Conservation (phyloP, 2,888 invertebrate species). For the Parascotia fuliginaria region DNA sequence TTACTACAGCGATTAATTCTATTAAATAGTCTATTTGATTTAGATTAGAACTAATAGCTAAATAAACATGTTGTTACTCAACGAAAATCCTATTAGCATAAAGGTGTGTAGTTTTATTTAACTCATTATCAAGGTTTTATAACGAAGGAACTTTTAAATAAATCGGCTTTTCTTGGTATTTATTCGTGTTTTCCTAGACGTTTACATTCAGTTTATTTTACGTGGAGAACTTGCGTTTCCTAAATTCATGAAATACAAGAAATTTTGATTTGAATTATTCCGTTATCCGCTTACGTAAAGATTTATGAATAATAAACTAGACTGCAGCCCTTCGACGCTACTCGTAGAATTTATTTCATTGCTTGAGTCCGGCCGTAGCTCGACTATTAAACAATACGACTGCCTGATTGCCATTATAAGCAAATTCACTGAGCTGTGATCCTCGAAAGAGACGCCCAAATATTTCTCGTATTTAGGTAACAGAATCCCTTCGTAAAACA, state of each 20-base stretch:
- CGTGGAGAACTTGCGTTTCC: slow-evolving; percentile 17
- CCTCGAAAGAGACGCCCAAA: slow-evolving; percentile 31
- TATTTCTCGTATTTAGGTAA: slow-evolving; percentile 29
- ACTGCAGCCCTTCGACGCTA: slow-evolving; percentile 38
- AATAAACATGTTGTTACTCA: slow-evolving; percentile 1
- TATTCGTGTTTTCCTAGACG: not conserved
- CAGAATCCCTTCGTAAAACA: slow-evolving; percentile 49
- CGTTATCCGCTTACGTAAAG: slow-evolving; percentile 44
- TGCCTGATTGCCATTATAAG: slow-evolving; percentile 40
- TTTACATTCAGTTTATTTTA: slow-evolving; percentile 9
- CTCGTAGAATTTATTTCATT: slow-evolving; percentile 39
- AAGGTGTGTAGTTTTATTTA: slow-evolving; percentile 8
- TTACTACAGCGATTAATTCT: too few species aligned
- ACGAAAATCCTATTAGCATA: not conserved
- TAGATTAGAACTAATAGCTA: not conserved
- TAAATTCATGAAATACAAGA: slow-evolving; percentile 35
- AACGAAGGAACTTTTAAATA: not conserved
- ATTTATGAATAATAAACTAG: slow-evolving; percentile 49
- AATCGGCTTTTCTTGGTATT: not conserved
- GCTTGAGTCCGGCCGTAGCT: slow-evolving; percentile 34
- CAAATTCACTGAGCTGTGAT: slow-evolving; percentile 36
- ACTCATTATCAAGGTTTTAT: slow-evolving; percentile 4
- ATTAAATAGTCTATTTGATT: too few species aligned
- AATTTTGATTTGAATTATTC: slow-evolving; percentile 37
- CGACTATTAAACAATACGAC: slow-evolving; percentile 42